These are phyloP conservation scores for Drosophila hawaiiensis DNA, from an alignment of 2,888 invertebrate genomes.

Conservation along the genomic window DNA sequence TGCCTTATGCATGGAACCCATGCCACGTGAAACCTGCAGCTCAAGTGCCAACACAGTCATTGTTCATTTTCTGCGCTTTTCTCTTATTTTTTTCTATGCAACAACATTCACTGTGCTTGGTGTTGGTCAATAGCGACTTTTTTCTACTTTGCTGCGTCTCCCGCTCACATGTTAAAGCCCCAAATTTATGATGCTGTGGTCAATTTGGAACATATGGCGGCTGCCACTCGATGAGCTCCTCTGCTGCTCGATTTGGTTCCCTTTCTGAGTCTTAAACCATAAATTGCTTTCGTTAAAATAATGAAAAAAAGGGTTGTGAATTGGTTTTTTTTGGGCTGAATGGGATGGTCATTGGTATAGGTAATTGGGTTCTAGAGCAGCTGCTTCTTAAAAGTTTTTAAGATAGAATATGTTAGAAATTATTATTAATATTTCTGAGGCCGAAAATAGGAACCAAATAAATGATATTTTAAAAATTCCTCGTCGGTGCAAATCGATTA, in stretches of 20 bases:
- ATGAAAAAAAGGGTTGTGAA: conserved; percentile 59
- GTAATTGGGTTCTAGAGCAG: conserved; percentile 19
- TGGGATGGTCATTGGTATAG: not conserved
- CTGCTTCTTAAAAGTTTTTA: conserved; percentile 17
- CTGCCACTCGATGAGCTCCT: conserved; percentile 49
- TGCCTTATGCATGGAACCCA: conserved; percentile 61
- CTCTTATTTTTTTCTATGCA: conserved; percentile 17
- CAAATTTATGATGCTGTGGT: conserved; percentile 77
- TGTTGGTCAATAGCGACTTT: conserved; percentile 16
- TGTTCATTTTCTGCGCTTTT: conserved; percentile 16
- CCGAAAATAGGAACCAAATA: not conserved
- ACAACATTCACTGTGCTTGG: conserved; percentile 19
- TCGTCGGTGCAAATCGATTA: not conserved
- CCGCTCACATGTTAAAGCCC: conserved; percentile 69
- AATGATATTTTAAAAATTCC: not conserved
- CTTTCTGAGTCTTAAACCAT: conserved; percentile 44
- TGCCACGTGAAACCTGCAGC: conserved; percentile 37
- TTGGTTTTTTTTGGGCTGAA: conserved; percentile 26
- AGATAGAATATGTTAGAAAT: conserved; percentile 1
- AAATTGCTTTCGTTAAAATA: conserved; percentile 60
- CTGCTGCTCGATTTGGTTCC: conserved; percentile 33
- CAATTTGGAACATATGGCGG: conserved; percentile 75
- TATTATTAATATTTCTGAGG: conserved; percentile 6
- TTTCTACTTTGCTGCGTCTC: not conserved
- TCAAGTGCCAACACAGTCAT: conserved; percentile 43